Percentiles rank a stretch among this genome's conserved stretches.
phyloP scores from a whole-genome alignment of 2,888 invertebrate species.

The Odontocerum albicorne region DNA sequence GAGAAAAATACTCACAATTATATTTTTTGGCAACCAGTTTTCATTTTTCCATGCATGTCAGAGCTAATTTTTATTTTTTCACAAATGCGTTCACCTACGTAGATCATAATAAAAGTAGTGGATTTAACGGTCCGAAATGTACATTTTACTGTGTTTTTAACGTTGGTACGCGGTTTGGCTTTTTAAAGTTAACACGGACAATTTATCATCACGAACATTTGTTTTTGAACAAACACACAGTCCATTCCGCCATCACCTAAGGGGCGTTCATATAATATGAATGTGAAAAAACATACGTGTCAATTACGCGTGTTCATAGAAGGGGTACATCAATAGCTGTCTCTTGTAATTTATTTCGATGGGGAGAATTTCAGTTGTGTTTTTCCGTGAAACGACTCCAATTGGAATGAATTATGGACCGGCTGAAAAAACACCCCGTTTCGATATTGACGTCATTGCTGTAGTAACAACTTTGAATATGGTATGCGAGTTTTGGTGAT shows the following conservation, averaged over 20 bases:
- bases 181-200: constrained; percentile 7
- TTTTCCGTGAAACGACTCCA: too few species aligned
- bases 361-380: constrained; percentile 13
- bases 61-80: too few species aligned
- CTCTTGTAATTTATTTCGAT: constrained; percentile 19
- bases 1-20: too few species aligned
- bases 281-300: constrained; percentile 9
- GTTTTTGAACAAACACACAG: constrained; percentile 10
- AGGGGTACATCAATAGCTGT: constrained; percentile 10
- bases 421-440: too few species aligned
- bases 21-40: too few species aligned
- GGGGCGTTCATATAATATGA: background rate
- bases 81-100: too few species aligned
- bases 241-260: background rate
- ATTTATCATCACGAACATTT: constrained; percentile 10
- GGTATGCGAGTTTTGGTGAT: too few species aligned
- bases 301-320: constrained; percentile 1
- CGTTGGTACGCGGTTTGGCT: background rate
- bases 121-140: background rate
- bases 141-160: background rate
- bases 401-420: too few species aligned
- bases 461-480: too few species aligned
- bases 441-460: too few species aligned
- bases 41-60: too few species aligned
- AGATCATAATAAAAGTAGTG: too few species aligned